These are phyloP conservation scores for Empis livida DNA, from an alignment of 2,888 invertebrate genomes.

Conservation along the genomic window DNA sequence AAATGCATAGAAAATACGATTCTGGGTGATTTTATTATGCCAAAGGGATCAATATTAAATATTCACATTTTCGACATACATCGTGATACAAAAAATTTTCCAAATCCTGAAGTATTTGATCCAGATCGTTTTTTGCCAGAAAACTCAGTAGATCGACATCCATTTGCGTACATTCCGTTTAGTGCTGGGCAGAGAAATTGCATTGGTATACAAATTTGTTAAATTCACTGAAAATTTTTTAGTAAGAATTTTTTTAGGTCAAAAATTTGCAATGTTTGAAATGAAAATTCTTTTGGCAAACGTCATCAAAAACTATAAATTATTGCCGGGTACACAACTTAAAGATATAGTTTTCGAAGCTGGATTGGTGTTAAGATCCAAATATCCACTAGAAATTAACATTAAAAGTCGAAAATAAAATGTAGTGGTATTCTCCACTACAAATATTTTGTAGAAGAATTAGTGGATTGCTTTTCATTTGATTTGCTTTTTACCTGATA, in stretches of 20 bases:
- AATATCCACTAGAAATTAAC: conserved; percentile 28
- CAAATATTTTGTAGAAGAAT: too few species aligned
- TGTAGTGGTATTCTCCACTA: too few species aligned
- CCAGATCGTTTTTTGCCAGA: conserved; percentile 50
- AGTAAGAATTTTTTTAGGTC: too few species aligned
- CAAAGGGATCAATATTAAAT: conserved; percentile 39
- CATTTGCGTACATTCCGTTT: conserved; percentile 52
- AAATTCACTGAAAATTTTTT: too few species aligned
- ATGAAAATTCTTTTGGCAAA: conserved; percentile 45
- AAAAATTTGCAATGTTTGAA: conserved; percentile 44
- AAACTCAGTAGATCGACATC: conserved; percentile 41
- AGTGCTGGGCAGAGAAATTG: conserved; percentile 57
- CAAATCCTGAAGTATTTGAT: conserved; percentile 47
- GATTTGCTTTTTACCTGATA: too few species aligned
- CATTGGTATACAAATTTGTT: conserved; percentile 38
- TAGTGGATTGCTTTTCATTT: too few species aligned
- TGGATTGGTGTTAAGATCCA: conserved; percentile 39
- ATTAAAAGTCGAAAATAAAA: conserved; percentile 5
- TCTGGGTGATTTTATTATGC: conserved; percentile 32
- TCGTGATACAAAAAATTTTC: conserved; percentile 46
- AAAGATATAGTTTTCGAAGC: conserved; percentile 34
- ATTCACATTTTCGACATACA: conserved; percentile 52
- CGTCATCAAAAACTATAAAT: conserved; percentile 39
- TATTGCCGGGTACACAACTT: conserved; percentile 38
- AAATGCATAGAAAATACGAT: conserved; percentile 18